phyloP scores from a whole-genome alignment of 2,797 vertebrate genomes.

The Chloroceryle inda region DNA sequence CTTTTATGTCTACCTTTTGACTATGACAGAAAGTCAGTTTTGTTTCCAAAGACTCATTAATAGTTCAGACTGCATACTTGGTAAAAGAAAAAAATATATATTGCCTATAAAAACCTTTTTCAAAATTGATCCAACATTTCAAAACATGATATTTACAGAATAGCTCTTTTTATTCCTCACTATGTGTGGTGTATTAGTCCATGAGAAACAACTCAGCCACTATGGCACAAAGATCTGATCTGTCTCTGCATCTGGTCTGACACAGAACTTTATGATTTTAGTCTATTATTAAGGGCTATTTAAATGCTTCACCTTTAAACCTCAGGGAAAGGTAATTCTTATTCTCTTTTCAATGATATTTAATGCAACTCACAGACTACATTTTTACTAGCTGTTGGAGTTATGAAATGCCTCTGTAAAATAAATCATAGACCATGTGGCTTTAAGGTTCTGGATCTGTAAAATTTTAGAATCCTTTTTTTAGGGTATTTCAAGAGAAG shows the following conservation, averaged over 20 bases:
- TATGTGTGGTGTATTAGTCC: neutral
- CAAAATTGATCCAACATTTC: neutral
- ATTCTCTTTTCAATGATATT: neutral
- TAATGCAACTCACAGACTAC: neutral
- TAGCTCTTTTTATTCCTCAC: neutral
- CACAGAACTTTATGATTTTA: neutral
- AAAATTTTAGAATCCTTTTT: neutral
- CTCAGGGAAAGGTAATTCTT: neutral
- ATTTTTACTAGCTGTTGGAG: neutral
- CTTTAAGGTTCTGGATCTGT: neutral
- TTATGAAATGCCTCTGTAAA: neutral
- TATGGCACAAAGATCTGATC: neutral
- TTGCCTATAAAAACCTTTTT: neutral
- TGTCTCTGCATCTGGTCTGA: neutral
- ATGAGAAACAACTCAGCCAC: neutral
- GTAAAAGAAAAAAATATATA: neutral
- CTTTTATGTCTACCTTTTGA: neutral
- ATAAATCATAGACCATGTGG: neutral
- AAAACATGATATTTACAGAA: neutral
- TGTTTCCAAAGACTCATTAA: neutral
- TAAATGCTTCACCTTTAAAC: neutral
- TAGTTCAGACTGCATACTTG: neutral
- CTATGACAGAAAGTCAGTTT: neutral
- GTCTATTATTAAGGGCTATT: neutral
- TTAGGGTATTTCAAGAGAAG: neutral